phyloP scores from a whole-genome alignment of 2,888 invertebrate genomes.

The Eurytoma californica region DNA sequence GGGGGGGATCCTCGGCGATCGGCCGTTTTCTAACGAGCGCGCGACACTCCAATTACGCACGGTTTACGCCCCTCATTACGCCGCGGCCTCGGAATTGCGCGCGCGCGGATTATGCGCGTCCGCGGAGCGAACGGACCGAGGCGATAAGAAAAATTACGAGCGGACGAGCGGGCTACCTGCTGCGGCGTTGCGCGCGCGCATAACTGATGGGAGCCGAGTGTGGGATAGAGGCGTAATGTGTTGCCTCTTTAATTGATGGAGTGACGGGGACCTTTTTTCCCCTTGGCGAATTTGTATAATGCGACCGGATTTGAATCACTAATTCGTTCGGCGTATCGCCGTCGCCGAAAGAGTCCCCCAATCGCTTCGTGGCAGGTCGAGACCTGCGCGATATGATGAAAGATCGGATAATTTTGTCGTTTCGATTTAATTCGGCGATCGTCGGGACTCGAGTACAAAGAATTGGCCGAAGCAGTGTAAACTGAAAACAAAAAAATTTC shows the following conservation, averaged over 20 bases:
- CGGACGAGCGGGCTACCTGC: background rate
- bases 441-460: background rate
- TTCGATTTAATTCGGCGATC: too few relatives aligned
- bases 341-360: background rate
- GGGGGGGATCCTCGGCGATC: background rate
- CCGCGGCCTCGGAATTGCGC: background rate
- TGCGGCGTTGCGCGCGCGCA: background rate
- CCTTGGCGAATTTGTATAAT: background rate
- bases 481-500: background rate
- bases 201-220: background rate
- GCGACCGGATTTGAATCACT: slow-evolving; percentile 33
- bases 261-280: background rate
- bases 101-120: background rate
- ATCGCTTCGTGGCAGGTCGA: slow-evolving; percentile 17
- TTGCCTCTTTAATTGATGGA: slow-evolving; percentile 40
- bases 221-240: slow-evolving; percentile 19
- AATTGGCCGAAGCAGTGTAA: background rate
- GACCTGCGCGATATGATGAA: background rate
- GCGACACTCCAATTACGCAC: slow-evolving; percentile 40
- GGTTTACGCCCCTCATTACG: slow-evolving; percentile 39
- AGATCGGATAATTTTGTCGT: background rate
- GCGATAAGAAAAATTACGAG: slow-evolving; percentile 43
- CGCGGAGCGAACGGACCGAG: background rate
- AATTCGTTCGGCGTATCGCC: slow-evolving; percentile 14
- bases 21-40: slow-evolving; percentile 27